Conservation (phyloP, 2,888 invertebrate species). For the Leptinotarsa peninsularis region DNA sequence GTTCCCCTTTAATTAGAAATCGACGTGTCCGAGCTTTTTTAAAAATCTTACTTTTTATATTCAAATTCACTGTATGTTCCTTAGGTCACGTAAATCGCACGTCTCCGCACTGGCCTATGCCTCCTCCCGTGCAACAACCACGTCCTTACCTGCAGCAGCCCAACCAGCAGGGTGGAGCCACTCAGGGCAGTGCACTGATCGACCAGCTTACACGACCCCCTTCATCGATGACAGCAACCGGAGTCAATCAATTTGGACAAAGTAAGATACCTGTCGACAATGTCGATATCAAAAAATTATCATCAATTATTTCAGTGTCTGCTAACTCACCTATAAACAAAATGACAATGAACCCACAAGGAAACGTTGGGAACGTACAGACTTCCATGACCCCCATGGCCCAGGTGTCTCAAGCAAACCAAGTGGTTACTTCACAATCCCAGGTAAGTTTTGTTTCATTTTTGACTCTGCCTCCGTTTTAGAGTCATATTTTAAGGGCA, state of each 20-base stretch:
- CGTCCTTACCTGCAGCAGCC: constrained; percentile 58
- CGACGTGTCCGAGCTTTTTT: too few relatives aligned
- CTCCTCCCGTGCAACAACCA: constrained; percentile 70
- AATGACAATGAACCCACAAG: constrained; percentile 50
- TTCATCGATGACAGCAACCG: constrained; percentile 65
- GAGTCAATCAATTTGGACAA: constrained; percentile 67
- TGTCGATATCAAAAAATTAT: too few relatives aligned
- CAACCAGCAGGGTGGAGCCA: constrained; percentile 57
- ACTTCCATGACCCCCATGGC: constrained; percentile 62
- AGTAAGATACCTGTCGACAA: constrained; percentile 56
- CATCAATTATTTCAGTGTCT: constrained; percentile 48
- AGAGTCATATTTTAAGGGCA: constrained; percentile 42
- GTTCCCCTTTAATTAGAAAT: too few relatives aligned
- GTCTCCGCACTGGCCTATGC: constrained; percentile 71
- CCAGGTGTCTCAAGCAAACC: constrained; percentile 58
- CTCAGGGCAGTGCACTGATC: constrained; percentile 70
- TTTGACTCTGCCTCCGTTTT: not conserved
- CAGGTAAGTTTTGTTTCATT: constrained; percentile 50
- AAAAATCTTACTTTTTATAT: too few relatives aligned
- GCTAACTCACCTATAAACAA: constrained; percentile 57
- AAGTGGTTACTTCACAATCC: constrained; percentile 59
- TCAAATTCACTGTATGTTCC: too few relatives aligned
- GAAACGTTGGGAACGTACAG: constrained; percentile 61
- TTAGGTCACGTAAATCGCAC: constrained; percentile 46
- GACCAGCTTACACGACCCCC: constrained; percentile 72